A percentile compares a stretch with the other conserved stretches of the same genome.
Conservation (phyloP, 2,797 vertebrate species). For the Catamblyrhynchus diadema region DNA sequence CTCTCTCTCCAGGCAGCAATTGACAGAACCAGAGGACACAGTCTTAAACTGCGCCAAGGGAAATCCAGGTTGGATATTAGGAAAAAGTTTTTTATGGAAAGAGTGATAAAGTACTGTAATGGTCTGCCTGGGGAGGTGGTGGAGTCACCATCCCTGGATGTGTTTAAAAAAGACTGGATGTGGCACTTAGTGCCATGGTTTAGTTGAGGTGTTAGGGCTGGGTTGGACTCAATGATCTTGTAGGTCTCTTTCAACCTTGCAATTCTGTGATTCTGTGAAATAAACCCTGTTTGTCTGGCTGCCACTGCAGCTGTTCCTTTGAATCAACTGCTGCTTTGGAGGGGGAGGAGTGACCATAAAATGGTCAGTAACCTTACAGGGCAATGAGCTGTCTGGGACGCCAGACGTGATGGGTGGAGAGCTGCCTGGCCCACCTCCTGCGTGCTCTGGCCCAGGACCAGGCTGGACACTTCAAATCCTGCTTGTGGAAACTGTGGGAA, state of each 20-base stretch:
- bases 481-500: neutral
- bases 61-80: neutral
- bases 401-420: neutral
- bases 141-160: neutral
- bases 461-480: neutral
- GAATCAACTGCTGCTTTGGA: neutral
- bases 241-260: neutral
- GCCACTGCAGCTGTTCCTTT: neutral
- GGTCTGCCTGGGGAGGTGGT: rapidly evolving
- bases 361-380: neutral
- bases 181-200: neutral
- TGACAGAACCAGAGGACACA: rapidly evolving
- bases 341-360: neutral
- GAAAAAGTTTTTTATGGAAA: rapidly evolving
- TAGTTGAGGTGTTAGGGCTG: neutral
- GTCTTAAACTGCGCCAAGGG: rapidly evolving
- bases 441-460: rapidly evolving
- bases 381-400: neutral
- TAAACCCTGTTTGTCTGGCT: neutral
- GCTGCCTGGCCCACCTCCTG: rapidly evolving
- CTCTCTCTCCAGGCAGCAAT: neutral
- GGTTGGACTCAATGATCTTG: neutral
- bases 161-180: neutral
- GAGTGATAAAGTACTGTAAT: neutral
- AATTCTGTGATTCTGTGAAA: neutral